phyloP scores from a whole-genome alignment of 2,113 vertebrate species.

The Psilopsiagon aurifrons region DNA sequence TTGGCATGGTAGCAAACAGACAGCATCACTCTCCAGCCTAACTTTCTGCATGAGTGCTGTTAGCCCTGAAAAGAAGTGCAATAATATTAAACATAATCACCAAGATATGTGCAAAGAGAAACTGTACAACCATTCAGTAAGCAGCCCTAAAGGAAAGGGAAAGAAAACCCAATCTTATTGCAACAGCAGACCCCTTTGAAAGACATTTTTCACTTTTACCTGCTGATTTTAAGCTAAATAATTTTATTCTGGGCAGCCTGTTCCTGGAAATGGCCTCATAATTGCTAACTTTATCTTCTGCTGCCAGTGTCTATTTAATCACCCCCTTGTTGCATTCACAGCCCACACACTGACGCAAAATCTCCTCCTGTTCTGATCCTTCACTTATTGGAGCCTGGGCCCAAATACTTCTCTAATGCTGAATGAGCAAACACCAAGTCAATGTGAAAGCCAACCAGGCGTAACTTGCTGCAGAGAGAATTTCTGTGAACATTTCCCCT shows the following conservation, averaged over 20 bases:
- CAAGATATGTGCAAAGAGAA: neutral
- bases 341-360: constrained; percentile 59
- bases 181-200: neutral
- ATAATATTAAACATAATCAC: neutral
- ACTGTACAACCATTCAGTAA: neutral
- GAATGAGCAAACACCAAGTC: constrained; percentile 45
- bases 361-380: constrained; percentile 48
- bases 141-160: neutral
- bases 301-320: constrained; percentile 58
- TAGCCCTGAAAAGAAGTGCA: neutral
- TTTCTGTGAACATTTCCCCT: neutral
- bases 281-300: constrained; percentile 64
- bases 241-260: constrained; percentile 48
- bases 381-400: constrained; percentile 6
- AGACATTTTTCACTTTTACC: neutral
- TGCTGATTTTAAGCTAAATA: constrained; percentile 47
- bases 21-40: neutral
- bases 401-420: constrained; percentile 26
- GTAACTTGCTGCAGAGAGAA: constrained; percentile 10
- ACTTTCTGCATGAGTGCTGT: neutral
- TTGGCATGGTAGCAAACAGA: neutral
- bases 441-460: constrained; percentile 37
- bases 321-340: constrained; percentile 43
- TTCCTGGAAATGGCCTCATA: constrained; percentile 56
- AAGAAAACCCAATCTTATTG: neutral